phyloP scores from a whole-genome alignment of 2,113 vertebrate genomes.

The Anas platyrhynchos region DNA sequence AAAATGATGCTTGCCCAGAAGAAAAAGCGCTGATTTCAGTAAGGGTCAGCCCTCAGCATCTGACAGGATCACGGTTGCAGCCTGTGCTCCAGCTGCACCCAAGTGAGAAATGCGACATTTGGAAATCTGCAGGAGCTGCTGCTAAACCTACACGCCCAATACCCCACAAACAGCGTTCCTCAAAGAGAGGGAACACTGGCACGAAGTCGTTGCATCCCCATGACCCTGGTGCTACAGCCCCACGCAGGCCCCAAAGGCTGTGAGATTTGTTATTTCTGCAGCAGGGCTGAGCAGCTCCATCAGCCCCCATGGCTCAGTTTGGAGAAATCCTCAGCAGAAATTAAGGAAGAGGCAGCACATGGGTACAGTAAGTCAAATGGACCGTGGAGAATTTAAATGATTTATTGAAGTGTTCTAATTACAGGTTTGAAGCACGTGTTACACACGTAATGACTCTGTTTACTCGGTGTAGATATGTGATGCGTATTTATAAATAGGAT shows the following conservation, averaged over 20 bases:
- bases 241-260: fast-evolving
- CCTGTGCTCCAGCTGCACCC: not conserved
- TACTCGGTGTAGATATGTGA: not conserved
- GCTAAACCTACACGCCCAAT: fast-evolving
- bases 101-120: fast-evolving
- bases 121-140: fast-evolving
- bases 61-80: not conserved
- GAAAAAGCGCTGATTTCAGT: too few species aligned
- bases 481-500: not conserved
- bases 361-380: not conserved
- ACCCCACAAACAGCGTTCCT: fast-evolving
- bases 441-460: not conserved
- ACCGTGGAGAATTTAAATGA: not conserved
- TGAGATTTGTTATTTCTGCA: too few species aligned
- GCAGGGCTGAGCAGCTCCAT: too few species aligned
- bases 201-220: fast-evolving
- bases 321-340: not conserved
- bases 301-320: fast-evolving
- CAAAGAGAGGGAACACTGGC: not conserved
- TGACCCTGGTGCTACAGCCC: fast-evolving
- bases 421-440: not conserved
- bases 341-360: fast-evolving
- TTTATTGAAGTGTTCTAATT: not conserved
- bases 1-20: fast-evolving
- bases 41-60: not conserved